phyloP scores from a whole-genome alignment of 2,888 invertebrate species.

The Archips crataeganus region DNA sequence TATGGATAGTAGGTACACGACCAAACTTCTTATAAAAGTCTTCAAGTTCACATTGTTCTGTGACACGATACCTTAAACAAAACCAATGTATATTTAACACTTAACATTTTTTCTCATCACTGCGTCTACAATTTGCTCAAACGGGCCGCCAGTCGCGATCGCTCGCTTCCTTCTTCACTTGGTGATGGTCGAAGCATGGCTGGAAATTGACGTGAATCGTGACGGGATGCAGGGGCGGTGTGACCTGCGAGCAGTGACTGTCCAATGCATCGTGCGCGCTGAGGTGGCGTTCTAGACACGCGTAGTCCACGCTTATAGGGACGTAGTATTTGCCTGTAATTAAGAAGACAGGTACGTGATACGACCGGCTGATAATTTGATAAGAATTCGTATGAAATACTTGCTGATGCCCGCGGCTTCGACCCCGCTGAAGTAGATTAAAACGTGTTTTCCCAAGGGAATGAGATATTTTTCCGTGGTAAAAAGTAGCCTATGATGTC shows the following conservation, averaged over 20 bases:
- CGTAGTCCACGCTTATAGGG: slow-evolving; percentile 92
- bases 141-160: slow-evolving; percentile 67
- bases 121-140: slow-evolving; percentile 40
- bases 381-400: no score
- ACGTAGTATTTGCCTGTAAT: slow-evolving; percentile 90
- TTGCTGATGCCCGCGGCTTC: no score
- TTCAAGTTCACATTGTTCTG: not conserved
- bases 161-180: slow-evolving; percentile 69
- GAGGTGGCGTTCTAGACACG: slow-evolving; percentile 89
- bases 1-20: no score
- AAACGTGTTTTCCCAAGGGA: no score
- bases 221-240: slow-evolving; percentile 92
- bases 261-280: slow-evolving; percentile 86
- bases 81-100: not conserved
- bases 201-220: slow-evolving; percentile 95
- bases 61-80: not conserved
- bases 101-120: not conserved
- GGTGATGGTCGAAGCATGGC: slow-evolving; percentile 75
- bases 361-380: not conserved
- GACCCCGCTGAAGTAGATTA: no score
- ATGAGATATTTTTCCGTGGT: no score
- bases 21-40: not conserved
- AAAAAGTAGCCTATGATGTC: no score
- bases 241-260: slow-evolving; percentile 81
- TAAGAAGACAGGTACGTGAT: not conserved